phyloP scores from a whole-genome alignment of 2,797 vertebrate genomes.

The Schizopygopsis pylzovi region DNA sequence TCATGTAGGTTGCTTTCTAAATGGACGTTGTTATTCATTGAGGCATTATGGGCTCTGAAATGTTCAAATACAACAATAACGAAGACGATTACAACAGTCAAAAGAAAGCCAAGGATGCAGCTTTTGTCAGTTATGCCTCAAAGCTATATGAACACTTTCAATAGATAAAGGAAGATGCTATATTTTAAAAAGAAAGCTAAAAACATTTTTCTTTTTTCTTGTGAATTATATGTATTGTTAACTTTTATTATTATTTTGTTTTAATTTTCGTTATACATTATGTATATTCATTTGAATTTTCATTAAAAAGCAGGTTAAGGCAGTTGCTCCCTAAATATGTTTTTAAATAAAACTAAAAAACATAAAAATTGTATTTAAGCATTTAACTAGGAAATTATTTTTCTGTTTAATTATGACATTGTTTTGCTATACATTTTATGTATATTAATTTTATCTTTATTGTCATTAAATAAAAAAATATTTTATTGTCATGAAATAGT shows the following conservation, averaged over 20 bases:
- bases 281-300: not conserved
- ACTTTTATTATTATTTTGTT: not conserved
- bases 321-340: not conserved
- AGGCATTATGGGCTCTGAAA: not conserved
- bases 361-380: not conserved
- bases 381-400: not conserved
- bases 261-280: not conserved
- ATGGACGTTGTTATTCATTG: not conserved
- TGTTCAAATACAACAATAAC: conserved; percentile 1
- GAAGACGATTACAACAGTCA: not conserved
- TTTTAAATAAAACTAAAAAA: not conserved
- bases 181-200: not conserved
- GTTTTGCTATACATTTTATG: not conserved
- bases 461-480: not conserved
- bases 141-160: not conserved
- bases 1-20: conserved; percentile 22
- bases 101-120: not conserved
- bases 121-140: not conserved
- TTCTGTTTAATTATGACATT: not conserved
- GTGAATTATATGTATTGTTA: not conserved
- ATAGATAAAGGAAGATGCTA: not conserved
- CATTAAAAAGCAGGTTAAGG: not conserved
- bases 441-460: not conserved
- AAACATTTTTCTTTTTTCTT: not conserved
- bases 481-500: too few species aligned